phyloP scores from a whole-genome alignment of 2,113 vertebrate species.

The Barbus barbus region DNA sequence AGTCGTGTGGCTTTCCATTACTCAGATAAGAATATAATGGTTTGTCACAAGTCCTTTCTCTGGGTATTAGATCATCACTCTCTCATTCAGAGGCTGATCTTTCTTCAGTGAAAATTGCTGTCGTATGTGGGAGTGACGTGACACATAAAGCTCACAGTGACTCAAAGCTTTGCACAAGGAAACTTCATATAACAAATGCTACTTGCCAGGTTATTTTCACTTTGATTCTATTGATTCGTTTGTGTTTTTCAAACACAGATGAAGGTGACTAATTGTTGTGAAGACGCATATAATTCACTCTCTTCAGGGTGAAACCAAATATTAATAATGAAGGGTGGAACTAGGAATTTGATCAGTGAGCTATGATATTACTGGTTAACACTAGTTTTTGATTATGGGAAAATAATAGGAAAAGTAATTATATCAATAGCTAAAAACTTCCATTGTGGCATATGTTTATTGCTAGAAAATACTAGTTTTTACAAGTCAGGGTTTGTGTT shows the following conservation, averaged over 20 bases:
- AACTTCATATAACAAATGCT: too few species aligned
- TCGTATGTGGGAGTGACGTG: background rate
- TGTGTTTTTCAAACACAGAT: background rate
- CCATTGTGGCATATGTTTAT: too few species aligned
- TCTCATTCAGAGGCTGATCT: background rate
- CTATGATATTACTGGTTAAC: background rate
- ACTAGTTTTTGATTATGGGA: background rate
- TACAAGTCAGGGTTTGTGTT: too few species aligned
- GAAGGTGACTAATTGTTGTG: background rate
- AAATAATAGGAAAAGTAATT: background rate
- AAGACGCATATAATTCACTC: background rate
- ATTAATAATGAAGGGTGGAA: background rate
- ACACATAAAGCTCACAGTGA: background rate
- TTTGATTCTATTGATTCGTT: background rate
- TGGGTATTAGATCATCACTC: background rate
- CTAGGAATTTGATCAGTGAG: background rate
- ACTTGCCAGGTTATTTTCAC: too few species aligned
- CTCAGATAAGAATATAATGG: background rate
- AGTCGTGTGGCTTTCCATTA: background rate
- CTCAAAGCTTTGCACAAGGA: background rate
- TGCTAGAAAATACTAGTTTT: too few species aligned
- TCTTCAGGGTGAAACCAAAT: background rate
- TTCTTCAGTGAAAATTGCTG: background rate
- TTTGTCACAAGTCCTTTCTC: background rate
- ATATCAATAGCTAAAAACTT: too few species aligned